phyloP scores from a whole-genome alignment of 2,797 vertebrate genomes.

The Pseudomugil tenellus region DNA sequence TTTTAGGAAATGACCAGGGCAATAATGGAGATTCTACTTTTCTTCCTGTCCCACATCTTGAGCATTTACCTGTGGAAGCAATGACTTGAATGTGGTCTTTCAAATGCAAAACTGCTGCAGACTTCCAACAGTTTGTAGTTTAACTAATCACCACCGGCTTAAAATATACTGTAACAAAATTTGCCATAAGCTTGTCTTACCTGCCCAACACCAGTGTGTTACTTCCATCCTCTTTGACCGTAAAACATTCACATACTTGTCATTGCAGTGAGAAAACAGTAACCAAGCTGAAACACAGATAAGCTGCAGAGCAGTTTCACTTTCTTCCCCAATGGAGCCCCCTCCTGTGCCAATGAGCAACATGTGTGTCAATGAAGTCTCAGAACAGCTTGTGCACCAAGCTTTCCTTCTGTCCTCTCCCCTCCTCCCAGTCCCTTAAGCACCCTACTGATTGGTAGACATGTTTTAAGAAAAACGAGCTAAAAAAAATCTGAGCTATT shows the following conservation, averaged over 20 bases:
- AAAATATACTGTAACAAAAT: slow-evolving; percentile 6
- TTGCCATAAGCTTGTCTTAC: slow-evolving; percentile 37
- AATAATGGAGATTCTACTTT: slow-evolving; percentile 23
- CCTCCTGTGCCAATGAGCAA: slow-evolving; percentile 53
- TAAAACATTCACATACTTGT: slow-evolving; percentile 54
- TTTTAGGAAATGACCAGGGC: slow-evolving; percentile 43
- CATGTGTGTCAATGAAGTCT: slow-evolving; percentile 51
- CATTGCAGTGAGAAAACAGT: slow-evolving; percentile 56
- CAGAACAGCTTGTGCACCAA: slow-evolving; percentile 53
- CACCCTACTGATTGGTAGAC: slow-evolving; percentile 11
- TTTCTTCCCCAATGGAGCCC: slow-evolving; percentile 11
- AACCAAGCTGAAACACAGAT: slow-evolving; percentile 40
- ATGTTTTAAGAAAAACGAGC: slow-evolving; percentile 17
- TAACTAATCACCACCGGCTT: slow-evolving; percentile 19
- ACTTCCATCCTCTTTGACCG: slow-evolving; percentile 39
- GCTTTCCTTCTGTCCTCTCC: slow-evolving; percentile 52
- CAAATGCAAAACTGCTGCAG: slow-evolving; percentile 17
- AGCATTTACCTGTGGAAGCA: slow-evolving; percentile 18
- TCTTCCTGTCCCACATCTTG: slow-evolving; percentile 4
- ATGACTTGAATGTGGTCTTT: slow-evolving; percentile 44
- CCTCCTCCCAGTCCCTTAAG: slow-evolving; percentile 16
- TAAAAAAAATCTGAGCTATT: background rate
- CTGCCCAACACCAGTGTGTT: slow-evolving; percentile 37
- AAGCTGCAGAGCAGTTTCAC: slow-evolving; percentile 55
- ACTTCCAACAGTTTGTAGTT: slow-evolving; percentile 23